Evolutionary conservation across 2,797 vertebrate species (phyloP), one percentile per base, ranked within the genome.

Genomic region (Sciurus carolinensis): DNA sequence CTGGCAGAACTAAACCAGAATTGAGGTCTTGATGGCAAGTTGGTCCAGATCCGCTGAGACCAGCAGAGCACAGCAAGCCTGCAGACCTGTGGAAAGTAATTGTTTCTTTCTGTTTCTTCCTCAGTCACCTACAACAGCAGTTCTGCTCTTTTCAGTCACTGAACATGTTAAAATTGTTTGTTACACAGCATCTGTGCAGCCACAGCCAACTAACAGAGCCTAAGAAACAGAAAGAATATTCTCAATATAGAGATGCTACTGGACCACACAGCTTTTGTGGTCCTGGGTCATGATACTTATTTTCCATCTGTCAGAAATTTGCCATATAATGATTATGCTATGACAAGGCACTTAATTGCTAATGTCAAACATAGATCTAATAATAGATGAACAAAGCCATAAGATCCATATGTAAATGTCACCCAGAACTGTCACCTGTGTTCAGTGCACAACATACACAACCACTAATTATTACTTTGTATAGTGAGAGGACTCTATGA

Each of bases 151-250:
- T 76, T 71, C 67, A 88, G 57, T 81, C 28, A 71, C 13, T 36
- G 39, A 73, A 10, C 33, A 17, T 44, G 92, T 79, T 88, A 54
- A n/a, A 83, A 66, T 50, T 92, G 57, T 80, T 97, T 94, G 80
- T 96, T 96, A 94, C 12, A 18, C 30, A n/a, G 57, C 22, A 50
- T 66, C 33, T 83, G 80, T 92, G 47, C 26, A 83, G 24, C 18
- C 9, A 6, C 75, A 75, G 5, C 64, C 95, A 82, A 82, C 54
- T 71, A 75, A 71, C 57, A 89, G 88, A 88, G 59, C 26, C 62
- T n/a, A 39, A 47, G 88, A 87, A 36, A 1, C 50, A 84, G 59
- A 90, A 6, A 47, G 36, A 42, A 28, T 83, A n/a, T 80, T 87
- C 33, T 90, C 30, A 85, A 39, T 4, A 5, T 42, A 75, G 22